Conservation (phyloP, 2,113 vertebrate species). For the Eira barbara region DNA sequence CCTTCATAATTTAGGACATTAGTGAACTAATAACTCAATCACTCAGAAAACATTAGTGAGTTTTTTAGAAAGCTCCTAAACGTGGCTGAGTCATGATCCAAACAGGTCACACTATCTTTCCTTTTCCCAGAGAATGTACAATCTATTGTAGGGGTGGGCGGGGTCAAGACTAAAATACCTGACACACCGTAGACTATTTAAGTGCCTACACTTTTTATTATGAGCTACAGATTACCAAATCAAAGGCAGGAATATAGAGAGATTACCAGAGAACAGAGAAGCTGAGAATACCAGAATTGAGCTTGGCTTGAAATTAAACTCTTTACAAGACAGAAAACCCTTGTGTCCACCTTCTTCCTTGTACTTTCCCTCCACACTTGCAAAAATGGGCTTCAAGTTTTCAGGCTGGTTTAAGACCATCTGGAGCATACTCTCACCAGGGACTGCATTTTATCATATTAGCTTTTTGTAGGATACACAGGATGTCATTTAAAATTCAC, state of each 20-base stretch:
- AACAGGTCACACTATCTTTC: accelerated
- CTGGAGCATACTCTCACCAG: not conserved
- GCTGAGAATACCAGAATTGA: not conserved
- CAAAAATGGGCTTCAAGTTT: not conserved
- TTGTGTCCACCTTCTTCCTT: not conserved
- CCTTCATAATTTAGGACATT: not conserved
- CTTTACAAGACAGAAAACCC: not conserved
- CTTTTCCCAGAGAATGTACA: not conserved
- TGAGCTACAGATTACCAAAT: not conserved
- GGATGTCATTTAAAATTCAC: not conserved
- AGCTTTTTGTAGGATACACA: not conserved
- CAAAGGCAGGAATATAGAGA: not conserved
- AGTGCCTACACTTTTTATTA: not conserved
- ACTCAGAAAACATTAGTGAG: not conserved
- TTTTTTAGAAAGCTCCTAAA: not conserved
- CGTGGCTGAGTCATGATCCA: not conserved
- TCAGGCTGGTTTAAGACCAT: not conserved
- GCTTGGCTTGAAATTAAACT: not conserved
- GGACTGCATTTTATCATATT: not conserved
- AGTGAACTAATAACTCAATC: not conserved
- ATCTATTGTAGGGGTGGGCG: not conserved
- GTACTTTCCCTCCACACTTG: not conserved
- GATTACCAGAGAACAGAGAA: not conserved
- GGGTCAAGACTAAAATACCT: not conserved
- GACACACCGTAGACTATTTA: not conserved